Conservation (phyloP, 2,113 vertebrate species). For the Pterocles burchelli region DNA sequence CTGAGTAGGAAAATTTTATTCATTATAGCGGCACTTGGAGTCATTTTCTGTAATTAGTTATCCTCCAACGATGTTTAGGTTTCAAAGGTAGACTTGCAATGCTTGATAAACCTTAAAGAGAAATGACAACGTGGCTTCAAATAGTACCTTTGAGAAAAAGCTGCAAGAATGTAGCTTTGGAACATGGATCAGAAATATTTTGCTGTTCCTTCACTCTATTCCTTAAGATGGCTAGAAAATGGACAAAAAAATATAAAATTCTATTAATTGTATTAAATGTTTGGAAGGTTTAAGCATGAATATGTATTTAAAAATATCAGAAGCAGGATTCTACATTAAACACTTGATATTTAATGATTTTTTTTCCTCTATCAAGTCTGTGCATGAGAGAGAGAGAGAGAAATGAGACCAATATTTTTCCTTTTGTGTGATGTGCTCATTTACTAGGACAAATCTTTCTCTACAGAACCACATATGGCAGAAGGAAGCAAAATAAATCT, state of each 20-base stretch:
- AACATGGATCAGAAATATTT: background rate
- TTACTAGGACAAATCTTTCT: constrained; percentile 36
- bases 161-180: background rate
- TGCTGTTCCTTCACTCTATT: background rate
- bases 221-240: background rate
- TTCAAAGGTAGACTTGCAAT: background rate
- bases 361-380: background rate
- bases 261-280: background rate
- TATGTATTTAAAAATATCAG: background rate
- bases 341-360: background rate
- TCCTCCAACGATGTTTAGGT: background rate
- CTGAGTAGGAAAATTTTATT: background rate
- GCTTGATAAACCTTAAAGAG: constrained; percentile 9
- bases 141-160: background rate
- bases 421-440: background rate
- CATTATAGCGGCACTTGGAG: background rate
- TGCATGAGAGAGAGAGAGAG: background rate
- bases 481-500: constrained; percentile 68
- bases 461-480: constrained; percentile 47
- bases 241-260: background rate
- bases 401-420: background rate
- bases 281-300: background rate
- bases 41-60: constrained; percentile 28
- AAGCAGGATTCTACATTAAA: background rate
- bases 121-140: background rate